A percentile compares a stretch with the other conserved stretches of the same genome.
These are phyloP conservation scores for Meloidogyne chitwoodi DNA, from an alignment of 1,140 invertebrate species.

Conservation along the genomic window DNA sequence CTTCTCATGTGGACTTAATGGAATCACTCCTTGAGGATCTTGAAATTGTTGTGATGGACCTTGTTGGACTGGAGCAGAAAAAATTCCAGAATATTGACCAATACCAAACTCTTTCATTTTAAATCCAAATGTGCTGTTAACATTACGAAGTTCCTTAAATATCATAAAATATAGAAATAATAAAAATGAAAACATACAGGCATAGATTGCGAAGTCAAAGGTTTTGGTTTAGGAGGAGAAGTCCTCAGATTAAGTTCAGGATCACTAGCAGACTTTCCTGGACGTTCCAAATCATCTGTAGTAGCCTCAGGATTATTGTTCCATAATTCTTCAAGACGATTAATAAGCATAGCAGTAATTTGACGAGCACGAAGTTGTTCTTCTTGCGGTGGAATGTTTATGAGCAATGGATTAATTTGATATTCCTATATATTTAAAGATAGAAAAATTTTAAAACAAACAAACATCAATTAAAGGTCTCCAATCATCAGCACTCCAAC, in stretches of 20 bases:
- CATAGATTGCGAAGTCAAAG: conserved; percentile 84
- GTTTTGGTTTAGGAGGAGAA: conserved; percentile 89
- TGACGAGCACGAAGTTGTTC: conserved; percentile 89
- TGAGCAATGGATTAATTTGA: conserved; percentile 89
- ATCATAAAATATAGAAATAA: neutral
- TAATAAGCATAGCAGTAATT: conserved; percentile 91
- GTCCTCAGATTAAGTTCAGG: conserved; percentile 90
- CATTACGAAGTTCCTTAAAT: conserved; percentile 39
- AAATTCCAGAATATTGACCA: conserved; percentile 19
- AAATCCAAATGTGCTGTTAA: conserved; percentile 33
- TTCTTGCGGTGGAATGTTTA: conserved; percentile 88
- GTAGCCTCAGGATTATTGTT: conserved; percentile 76
- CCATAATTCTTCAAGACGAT: conserved; percentile 96
- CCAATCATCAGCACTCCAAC: conserved; percentile 90
- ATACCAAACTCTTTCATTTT: conserved; percentile 38
- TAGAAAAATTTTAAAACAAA: neutral
- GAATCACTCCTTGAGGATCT: conserved; percentile 44
- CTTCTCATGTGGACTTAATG: no score
- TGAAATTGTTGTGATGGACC: conserved; percentile 20
- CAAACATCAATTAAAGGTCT: conserved; percentile 76
- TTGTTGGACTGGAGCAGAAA: conserved; percentile 9
- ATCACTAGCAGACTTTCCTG: conserved; percentile 66
- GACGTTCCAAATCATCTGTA: conserved; percentile 93
- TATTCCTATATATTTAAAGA: conserved; percentile 77
- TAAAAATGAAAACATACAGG: conserved; percentile 70